Conservation (phyloP, 1,140 invertebrate species). For the Drosophila melanica region DNA sequence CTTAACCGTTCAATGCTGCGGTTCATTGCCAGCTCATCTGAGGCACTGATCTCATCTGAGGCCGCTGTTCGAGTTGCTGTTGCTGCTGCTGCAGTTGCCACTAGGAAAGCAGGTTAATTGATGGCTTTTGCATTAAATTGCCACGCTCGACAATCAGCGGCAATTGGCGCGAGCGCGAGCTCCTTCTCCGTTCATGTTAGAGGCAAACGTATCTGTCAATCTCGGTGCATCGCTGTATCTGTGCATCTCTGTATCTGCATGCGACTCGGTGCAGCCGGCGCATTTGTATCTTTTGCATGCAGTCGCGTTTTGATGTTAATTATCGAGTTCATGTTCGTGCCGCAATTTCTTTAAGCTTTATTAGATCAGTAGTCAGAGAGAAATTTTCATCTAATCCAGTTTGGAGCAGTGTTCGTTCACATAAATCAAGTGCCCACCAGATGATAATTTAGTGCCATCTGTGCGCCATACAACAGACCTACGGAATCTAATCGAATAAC, state of each 20-base stretch:
- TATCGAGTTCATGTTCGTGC: slow-evolving; percentile 79
- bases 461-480: slow-evolving; percentile 14
- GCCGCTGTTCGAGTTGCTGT: slow-evolving; percentile 40
- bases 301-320: slow-evolving; percentile 67
- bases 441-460: slow-evolving; percentile 44
- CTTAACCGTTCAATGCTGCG: slow-evolving; percentile 39
- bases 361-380: slow-evolving; percentile 53
- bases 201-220: slow-evolving; percentile 38
- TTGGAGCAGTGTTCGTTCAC: slow-evolving; percentile 9
- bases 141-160: slow-evolving; percentile 67
- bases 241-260: slow-evolving; percentile 46
- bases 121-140: slow-evolving; percentile 83
- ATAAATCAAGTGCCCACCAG: slow-evolving; percentile 68
- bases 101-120: slow-evolving; percentile 78
- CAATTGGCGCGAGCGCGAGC: slow-evolving; percentile 20
- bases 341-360: slow-evolving; percentile 75
- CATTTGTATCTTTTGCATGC: slow-evolving; percentile 63
- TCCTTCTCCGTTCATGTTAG: not conserved
- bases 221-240: slow-evolving; percentile 13
- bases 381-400: slow-evolving; percentile 46
- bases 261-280: slow-evolving; percentile 18
- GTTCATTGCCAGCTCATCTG: slow-evolving; percentile 35
- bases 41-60: slow-evolving; percentile 37
- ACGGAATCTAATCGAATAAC: slow-evolving; percentile 10
- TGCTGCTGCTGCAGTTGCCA: slow-evolving; percentile 31